Conservation (phyloP, 2,888 invertebrate species). For the Andrena praecox region DNA sequence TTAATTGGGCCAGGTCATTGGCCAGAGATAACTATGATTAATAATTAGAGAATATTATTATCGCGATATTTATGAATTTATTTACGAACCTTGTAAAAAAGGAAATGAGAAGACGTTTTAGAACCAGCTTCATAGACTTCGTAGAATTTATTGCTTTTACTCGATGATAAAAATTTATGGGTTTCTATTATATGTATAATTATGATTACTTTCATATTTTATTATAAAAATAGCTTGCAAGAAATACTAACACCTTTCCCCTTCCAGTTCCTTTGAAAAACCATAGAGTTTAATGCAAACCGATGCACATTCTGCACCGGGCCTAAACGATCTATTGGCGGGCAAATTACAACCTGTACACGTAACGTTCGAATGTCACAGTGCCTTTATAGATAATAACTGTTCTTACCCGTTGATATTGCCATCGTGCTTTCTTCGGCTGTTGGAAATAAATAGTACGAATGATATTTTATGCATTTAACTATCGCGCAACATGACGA, state of each 20-base stretch:
- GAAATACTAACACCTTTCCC: background rate
- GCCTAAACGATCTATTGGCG: slow-evolving; percentile 40
- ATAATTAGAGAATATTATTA: background rate
- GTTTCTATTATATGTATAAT: background rate
- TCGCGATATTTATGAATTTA: background rate
- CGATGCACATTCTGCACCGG: background rate
- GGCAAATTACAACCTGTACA: slow-evolving; percentile 60
- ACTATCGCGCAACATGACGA: slow-evolving; percentile 43
- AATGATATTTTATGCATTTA: background rate
- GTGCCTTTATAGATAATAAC: background rate
- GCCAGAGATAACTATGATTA: background rate
- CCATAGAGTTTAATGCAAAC: background rate
- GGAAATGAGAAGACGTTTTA: too few relatives aligned
- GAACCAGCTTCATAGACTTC: background rate
- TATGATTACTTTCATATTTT: background rate
- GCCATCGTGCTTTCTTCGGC: background rate
- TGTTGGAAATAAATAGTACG: background rate
- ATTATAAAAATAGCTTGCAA: background rate
- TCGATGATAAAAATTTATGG: background rate
- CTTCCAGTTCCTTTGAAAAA: background rate
- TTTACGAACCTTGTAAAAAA: background rate
- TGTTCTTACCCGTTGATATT: background rate
- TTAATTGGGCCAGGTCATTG: background rate
- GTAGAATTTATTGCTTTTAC: background rate
- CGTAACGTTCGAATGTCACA: background rate